These are phyloP conservation scores for Centropus bengalensis DNA, from an alignment of 2,113 vertebrate species.

Conservation along the genomic window DNA sequence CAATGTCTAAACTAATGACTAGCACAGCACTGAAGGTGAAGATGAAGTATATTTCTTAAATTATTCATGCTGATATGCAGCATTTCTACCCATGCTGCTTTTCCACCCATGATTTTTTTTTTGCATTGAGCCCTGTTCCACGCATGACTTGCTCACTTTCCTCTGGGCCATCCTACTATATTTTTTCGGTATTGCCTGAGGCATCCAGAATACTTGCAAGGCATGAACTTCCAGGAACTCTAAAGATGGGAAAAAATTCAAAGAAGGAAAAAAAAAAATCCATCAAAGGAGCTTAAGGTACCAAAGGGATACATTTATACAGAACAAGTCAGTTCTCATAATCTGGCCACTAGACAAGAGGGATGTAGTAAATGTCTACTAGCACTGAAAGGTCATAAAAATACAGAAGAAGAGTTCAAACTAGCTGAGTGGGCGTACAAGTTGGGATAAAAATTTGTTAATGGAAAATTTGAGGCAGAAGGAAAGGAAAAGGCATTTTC, in stretches of 20 bases:
- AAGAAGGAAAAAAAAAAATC: background rate
- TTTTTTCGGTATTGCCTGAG: background rate
- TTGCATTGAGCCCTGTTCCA: background rate
- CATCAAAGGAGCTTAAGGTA: background rate
- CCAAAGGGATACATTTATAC: background rate
- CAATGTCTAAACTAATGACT: background rate
- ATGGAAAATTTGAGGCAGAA: constrained; percentile 57
- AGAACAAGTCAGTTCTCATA: background rate
- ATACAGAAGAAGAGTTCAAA: constrained; percentile 5
- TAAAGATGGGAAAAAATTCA: background rate
- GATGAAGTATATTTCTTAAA: background rate
- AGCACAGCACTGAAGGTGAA: background rate
- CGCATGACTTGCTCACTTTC: background rate
- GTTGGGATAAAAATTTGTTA: background rate
- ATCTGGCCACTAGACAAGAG: constrained; percentile 18
- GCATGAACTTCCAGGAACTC: background rate
- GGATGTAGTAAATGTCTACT: constrained; percentile 9
- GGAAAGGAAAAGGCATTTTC: constrained; percentile 40
- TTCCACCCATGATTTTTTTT: background rate
- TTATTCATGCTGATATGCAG: background rate
- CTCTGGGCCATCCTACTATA: background rate
- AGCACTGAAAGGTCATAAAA: constrained; percentile 36
- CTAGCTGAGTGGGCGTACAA: constrained; percentile 31
- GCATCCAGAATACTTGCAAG: background rate
- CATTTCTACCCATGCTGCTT: background rate